Evolutionary conservation across 2,113 vertebrate species (phyloP), one percentile per base, ranked within the genome.

Genomic region (Atractosteus spatula): DNA sequence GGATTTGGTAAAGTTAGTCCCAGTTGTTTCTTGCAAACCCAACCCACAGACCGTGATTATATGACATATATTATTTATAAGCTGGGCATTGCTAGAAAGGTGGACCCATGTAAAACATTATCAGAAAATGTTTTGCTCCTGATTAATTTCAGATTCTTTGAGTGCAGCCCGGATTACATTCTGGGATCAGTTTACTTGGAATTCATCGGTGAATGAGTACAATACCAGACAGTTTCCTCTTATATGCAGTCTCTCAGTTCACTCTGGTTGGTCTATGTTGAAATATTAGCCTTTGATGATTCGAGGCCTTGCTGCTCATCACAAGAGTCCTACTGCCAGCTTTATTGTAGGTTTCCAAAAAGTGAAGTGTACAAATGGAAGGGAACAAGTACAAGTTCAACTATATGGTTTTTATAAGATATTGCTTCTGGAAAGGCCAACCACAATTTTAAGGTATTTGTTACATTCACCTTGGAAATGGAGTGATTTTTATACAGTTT

Each of bases 1-100:
- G 75, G 82, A 82, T 82, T 84, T 83, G 81, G 68, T 73, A 54
- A 74, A 77, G 83, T 77, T 81, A 81, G 79, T 73, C 8, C 69
- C 72, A 64, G 63, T 86, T 81, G 55, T 69, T 70, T 81, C 71
- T 71, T 73, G 14, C 62, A 10, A 70, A 64, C 70, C 67, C 63
- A 83, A 69, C 77, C 71, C 73, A 70, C 85, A 86, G 78, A 79
- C 55, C 68, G 47, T 71, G 69, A 74, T 66, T 77, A 77, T 70
- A 57, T 74, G 47, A 74, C 64, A 2, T 17, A 47, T 10, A 51
- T 10, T 51, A 51, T 51, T 51, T 51, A 51, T 51, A 51, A 66
- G 57, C 64, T 55, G 17, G 17, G 65, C 47, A 17, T 71, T 69
- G 17, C 17, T 29, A 71, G 68, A 69, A 66, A 64, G 51, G 57